Evolutionary conservation across 2,888 invertebrate species (phyloP).

Genomic region (Xestia xanthographa): DNA sequence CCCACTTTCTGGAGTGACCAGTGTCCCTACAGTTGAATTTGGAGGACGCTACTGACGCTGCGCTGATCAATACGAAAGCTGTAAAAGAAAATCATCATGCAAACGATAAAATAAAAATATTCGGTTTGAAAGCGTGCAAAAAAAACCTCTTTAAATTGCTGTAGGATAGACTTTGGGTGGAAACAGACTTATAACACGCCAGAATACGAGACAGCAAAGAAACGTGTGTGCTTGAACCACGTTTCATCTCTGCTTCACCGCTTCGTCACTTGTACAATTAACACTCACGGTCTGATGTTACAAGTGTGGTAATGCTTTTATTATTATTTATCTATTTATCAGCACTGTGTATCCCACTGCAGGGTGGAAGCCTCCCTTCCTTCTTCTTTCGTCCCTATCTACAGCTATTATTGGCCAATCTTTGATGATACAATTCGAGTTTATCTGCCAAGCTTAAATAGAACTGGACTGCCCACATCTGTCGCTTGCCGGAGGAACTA

Average conservation of each 20-base stretch:
- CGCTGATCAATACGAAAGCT: neutral
- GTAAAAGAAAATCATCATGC: neutral
- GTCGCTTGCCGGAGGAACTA: neutral
- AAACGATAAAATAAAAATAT: neutral
- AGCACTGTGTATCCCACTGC: neutral
- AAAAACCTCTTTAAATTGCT: neutral
- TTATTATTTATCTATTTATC: neutral
- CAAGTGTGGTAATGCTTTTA: neutral
- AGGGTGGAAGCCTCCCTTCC: too few species aligned
- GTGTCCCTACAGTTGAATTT: neutral
- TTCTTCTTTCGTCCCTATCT: neutral
- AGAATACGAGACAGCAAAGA: neutral
- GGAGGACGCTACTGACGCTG: neutral
- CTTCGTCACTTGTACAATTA: neutral
- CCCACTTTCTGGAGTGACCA: neutral
- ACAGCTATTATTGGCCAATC: neutral
- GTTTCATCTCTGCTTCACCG: neutral
- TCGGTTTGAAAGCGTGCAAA: neutral
- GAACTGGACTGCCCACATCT: neutral
- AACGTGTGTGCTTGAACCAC: neutral
- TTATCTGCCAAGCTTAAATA: neutral
- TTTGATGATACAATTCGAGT: neutral
- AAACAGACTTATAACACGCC: neutral
- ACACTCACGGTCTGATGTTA: neutral
- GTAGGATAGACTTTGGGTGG: neutral